phyloP scores from a whole-genome alignment of 2,888 invertebrate species.

The Tortricodes alternella region DNA sequence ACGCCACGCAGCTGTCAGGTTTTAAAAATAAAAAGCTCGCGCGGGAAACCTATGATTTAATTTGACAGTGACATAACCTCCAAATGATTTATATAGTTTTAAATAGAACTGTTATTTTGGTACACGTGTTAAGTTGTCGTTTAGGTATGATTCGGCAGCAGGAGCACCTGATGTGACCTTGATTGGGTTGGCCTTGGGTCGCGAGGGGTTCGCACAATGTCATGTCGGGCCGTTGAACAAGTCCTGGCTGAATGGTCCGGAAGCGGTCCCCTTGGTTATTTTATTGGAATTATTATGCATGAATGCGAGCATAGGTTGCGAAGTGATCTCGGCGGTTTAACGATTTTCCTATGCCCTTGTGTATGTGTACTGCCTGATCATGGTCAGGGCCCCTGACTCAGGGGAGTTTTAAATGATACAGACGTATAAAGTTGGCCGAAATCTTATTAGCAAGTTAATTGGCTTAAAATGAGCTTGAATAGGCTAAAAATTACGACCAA shows the following conservation, averaged over 20 bases:
- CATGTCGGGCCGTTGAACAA: slow-evolving; percentile 48
- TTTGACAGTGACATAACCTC: slow-evolving; percentile 19
- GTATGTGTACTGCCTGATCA: too few species aligned
- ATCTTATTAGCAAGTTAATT: too few species aligned
- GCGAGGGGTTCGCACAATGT: slow-evolving; percentile 36
- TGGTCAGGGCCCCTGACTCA: too few species aligned
- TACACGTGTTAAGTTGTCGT: slow-evolving; percentile 25
- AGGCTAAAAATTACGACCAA: too few species aligned
- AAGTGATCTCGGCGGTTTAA: slow-evolving; percentile 34
- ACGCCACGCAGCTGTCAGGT: slow-evolving; percentile 25
- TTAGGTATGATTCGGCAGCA: slow-evolving; percentile 10
- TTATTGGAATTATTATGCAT: slow-evolving; percentile 31
- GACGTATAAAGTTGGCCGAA: too few species aligned
- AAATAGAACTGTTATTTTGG: slow-evolving; percentile 18
- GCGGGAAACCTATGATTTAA: slow-evolving; percentile 24
- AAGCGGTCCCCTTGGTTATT: slow-evolving; percentile 43
- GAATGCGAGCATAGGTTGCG: slow-evolving; percentile 33
- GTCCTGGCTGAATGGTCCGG: slow-evolving; percentile 48
- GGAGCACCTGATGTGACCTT: slow-evolving; percentile 46
- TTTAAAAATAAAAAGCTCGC: slow-evolving; percentile 12
- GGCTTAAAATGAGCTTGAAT: too few species aligned
- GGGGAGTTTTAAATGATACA: too few species aligned
- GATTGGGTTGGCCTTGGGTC: slow-evolving; percentile 40
- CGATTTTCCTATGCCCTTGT: slow-evolving; percentile 29
- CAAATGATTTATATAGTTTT: slow-evolving; percentile 17